Evolutionary conservation across 2,888 invertebrate genomes (phyloP).

Genomic region (Melitaea athalia): DNA sequence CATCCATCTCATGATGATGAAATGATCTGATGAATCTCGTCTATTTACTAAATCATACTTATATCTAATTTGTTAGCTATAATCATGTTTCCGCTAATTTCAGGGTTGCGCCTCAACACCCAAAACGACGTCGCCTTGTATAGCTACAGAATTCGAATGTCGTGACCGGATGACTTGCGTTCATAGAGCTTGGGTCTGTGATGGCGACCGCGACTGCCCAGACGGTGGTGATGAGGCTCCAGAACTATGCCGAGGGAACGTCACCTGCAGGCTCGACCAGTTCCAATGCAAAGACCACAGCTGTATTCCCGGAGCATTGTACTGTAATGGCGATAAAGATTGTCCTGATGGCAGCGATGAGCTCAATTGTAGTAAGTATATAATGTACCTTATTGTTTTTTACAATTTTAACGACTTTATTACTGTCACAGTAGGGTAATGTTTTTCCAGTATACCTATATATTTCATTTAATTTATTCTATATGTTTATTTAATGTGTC

Average conservation of each 20-base stretch:
- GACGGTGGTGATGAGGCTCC: conserved; percentile 90
- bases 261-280: conserved; percentile 92
- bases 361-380: conserved; percentile 87
- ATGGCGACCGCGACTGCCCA: conserved; percentile 91
- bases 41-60: background rate
- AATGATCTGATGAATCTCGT: background rate
- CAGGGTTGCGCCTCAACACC: conserved; percentile 84
- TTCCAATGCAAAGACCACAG: conserved; percentile 92
- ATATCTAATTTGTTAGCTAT: too few relatives aligned
- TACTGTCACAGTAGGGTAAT: background rate
- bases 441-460: background rate
- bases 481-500: too few relatives aligned
- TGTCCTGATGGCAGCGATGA: conserved; percentile 95
- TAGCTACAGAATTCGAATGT: conserved; percentile 89
- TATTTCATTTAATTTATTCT: too few relatives aligned
- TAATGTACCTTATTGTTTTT: background rate
- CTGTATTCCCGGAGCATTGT: conserved; percentile 90
- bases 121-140: conserved; percentile 84
- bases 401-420: background rate
- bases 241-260: conserved; percentile 84
- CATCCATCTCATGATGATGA: too few relatives aligned
- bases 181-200: conserved; percentile 91
- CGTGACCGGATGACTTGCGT: conserved; percentile 91
- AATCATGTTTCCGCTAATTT: conserved; percentile 42
- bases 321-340: conserved; percentile 91